Evolutionary conservation across 1,140 invertebrate species (phyloP).

Genomic region (Eupeodes corollae): DNA sequence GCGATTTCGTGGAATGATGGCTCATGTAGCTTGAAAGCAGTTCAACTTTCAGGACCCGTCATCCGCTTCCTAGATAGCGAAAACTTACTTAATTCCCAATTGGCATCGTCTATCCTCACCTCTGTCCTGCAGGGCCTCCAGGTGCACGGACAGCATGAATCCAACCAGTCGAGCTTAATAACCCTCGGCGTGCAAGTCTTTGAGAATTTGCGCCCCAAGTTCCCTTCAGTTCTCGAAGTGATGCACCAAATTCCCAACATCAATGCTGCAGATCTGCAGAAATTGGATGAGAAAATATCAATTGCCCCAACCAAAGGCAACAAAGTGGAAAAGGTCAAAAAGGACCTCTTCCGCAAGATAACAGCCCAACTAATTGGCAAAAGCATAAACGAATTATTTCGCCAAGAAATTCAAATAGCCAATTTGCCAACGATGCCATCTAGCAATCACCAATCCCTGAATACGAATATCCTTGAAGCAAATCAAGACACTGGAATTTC

Average conservation of each 20-base stretch:
- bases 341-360: constrained; percentile 81
- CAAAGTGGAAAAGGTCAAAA: constrained; percentile 78
- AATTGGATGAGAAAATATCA: constrained; percentile 73
- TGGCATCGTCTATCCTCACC: constrained; percentile 58
- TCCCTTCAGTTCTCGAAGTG: constrained; percentile 49
- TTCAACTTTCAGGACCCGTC: constrained; percentile 54
- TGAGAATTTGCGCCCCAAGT: constrained; percentile 63
- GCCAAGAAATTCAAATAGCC: constrained; percentile 71
- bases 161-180: constrained; percentile 42
- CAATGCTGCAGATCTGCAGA: constrained; percentile 61
- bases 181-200: constrained; percentile 53
- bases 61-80: constrained; percentile 48
- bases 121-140: constrained; percentile 63
- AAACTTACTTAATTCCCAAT: constrained; percentile 48
- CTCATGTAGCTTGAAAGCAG: constrained; percentile 62
- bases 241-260: constrained; percentile 67
- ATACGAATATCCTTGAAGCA: constrained; percentile 22
- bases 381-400: constrained; percentile 72
- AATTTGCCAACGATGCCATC: constrained; percentile 60
- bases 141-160: constrained; percentile 74
- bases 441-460: constrained; percentile 9
- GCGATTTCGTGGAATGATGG: constrained; percentile 81
- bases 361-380: constrained; percentile 68
- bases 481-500: constrained; percentile 27
- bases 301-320: constrained; percentile 55